Conservation (phyloP, 2,113 vertebrate genomes). For the Kobus ellipsiprymnus region DNA sequence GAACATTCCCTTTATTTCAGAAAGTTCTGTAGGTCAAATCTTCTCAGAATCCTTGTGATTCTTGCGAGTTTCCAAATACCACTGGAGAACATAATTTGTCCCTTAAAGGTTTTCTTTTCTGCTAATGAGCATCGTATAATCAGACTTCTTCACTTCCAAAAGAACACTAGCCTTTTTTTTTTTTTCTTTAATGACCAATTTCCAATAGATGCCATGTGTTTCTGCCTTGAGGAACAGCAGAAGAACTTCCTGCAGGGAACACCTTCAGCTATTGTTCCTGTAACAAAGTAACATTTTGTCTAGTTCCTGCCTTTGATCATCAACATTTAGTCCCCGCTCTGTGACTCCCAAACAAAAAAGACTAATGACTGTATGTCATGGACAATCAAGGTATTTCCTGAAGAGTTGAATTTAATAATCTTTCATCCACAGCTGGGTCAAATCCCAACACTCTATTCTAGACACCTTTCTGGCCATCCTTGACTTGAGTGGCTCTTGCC, state of each 20-base stretch:
- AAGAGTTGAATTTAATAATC: not conserved
- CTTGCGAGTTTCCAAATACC: not conserved
- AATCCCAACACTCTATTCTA: not conserved
- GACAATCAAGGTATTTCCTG: not conserved
- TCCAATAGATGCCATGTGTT: not conserved
- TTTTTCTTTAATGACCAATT: not conserved
- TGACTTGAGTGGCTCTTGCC: not conserved
- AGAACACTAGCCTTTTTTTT: not conserved
- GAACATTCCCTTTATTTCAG: not conserved
- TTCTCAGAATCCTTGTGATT: not conserved
- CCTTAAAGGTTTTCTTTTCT: not conserved
- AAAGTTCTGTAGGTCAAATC: not conserved
- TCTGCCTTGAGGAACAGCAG: not conserved
- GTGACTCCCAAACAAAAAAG: not conserved
- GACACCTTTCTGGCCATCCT: not conserved
- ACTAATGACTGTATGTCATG: not conserved
- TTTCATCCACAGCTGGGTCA: not conserved
- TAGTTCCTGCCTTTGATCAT: not conserved
- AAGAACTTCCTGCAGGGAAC: too few species aligned
- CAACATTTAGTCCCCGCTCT: accelerated
- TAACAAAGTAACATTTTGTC: not conserved
- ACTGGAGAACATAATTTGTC: not conserved
- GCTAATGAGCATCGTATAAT: not conserved
- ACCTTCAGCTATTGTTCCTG: accelerated
- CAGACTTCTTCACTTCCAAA: not conserved